Evolutionary conservation across 2,888 invertebrate genomes (phyloP), one percentile per base, ranked within the genome.

Genomic region (Leptinotarsa juncta): DNA sequence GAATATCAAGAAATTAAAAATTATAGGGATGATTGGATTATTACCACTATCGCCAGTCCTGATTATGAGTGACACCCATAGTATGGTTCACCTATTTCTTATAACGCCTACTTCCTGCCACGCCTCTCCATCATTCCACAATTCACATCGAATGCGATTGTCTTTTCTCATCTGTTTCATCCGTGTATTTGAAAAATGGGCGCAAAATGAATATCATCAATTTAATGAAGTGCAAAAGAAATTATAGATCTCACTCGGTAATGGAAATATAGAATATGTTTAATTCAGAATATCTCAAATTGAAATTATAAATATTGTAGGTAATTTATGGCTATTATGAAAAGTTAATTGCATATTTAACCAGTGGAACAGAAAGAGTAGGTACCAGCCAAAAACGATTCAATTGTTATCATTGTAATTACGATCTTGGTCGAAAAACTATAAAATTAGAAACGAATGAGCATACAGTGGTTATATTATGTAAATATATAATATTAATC

Each of bases 101-200:
- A 72, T 50, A 70, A 70, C 76, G 76, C 76, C 76, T 73, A 73
- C 65, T 73, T 76, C 76, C 76, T 73, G 76, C 68, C 72, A 72
- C 76, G 76, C 76, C 76, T 73, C 65, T 67, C 48, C 26, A 16
- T 32, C 62, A 62, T 67, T 65, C 26, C 42, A 62, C 62, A 62
- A 62, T 12, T 7, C 62, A 62, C 42, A 42, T 32, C 18, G 62
- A 32, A 16, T 16, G 32, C 62, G 42, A 62, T 62, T 32, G 62
- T 32, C 26, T 42, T 62, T 26, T 62, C 42, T 62, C 42, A 57
- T 62, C n/a, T 62, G 42, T 62, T n/a, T 15, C 23, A 57, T 57
- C 57, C 16, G 3, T n/a, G 18, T 23, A 26, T 12, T 60, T 26
- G 26, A 16, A 55, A n/a, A 55, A 55, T 55, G 10, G 55, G 10